Conservation (phyloP, 2,797 vertebrate species). For the Pangasius sanitwongsei region DNA sequence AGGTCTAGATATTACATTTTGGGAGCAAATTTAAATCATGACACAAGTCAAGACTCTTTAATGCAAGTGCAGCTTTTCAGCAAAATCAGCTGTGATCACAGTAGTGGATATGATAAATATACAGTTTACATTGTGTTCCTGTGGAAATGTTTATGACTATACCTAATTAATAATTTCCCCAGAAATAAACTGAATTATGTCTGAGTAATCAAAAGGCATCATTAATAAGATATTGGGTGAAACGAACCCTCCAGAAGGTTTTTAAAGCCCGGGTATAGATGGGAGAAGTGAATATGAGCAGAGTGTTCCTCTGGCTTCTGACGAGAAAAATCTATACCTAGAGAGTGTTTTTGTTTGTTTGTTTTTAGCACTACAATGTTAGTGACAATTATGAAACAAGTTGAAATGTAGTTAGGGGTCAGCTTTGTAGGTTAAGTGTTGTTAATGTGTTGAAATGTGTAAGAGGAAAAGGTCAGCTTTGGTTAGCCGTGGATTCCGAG, state of each 20-base stretch:
- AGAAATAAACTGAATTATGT: neutral
- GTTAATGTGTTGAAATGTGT: neutral
- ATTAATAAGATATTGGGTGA: neutral
- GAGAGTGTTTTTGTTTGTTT: neutral
- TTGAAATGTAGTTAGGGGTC: neutral
- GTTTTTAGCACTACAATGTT: neutral
- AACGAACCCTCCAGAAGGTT: neutral
- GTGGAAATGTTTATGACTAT: neutral
- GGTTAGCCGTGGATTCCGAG: neutral
- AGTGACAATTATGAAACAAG: neutral
- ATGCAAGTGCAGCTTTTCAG: neutral
- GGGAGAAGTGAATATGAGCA: neutral
- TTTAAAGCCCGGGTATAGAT: neutral
- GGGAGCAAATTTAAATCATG: neutral
- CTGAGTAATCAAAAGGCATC: neutral
- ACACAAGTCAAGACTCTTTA: neutral
- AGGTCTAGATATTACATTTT: neutral
- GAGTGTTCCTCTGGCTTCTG: neutral
- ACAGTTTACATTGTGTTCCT: neutral
- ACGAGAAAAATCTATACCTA: neutral
- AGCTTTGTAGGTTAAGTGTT: neutral
- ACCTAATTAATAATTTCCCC: neutral
- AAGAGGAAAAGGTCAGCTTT: slow-evolving; percentile 3
- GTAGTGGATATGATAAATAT: neutral
- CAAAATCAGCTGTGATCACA: no score